phyloP scores from a whole-genome alignment of 35 echinoderm and acorn worm genomes.

The Hemicentrotus pulcherrimus region DNA sequence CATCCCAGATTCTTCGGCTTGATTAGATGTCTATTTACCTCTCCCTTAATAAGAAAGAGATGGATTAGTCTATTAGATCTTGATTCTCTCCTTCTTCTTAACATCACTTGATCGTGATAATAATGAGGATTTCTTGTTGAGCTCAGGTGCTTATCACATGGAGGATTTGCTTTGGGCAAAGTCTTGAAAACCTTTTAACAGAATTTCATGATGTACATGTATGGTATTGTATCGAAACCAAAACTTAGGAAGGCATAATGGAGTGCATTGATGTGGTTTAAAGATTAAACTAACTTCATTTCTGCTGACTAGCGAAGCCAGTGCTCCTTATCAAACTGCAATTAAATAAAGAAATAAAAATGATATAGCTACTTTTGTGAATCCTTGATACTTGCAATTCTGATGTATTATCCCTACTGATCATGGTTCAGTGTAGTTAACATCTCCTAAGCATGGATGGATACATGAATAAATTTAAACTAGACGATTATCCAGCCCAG shows the following conservation, averaged over 20 bases:
- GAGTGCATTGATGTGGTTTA: background rate
- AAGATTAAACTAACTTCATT: background rate
- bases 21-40: background rate
- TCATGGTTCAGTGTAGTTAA: too few species aligned
- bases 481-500: too few species aligned
- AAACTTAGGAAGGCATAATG: background rate
- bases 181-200: background rate
- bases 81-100: background rate
- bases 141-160: background rate
- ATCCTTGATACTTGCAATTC: too few species aligned
- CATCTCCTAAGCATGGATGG: too few species aligned
- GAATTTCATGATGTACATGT: background rate
- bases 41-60: background rate
- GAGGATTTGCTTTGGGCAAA: background rate
- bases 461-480: too few species aligned
- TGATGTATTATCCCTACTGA: too few species aligned
- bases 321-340: too few species aligned
- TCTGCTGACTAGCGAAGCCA: background rate
- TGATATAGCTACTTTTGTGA: too few species aligned
- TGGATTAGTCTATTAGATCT: background rate
- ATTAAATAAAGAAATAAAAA: too few species aligned
- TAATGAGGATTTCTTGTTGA: background rate
- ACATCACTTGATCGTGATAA: background rate
- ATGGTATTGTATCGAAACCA: background rate
- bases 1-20: background rate